Evolutionary conservation across 2,113 vertebrate genomes (phyloP).

Genomic region (Eira barbara): DNA sequence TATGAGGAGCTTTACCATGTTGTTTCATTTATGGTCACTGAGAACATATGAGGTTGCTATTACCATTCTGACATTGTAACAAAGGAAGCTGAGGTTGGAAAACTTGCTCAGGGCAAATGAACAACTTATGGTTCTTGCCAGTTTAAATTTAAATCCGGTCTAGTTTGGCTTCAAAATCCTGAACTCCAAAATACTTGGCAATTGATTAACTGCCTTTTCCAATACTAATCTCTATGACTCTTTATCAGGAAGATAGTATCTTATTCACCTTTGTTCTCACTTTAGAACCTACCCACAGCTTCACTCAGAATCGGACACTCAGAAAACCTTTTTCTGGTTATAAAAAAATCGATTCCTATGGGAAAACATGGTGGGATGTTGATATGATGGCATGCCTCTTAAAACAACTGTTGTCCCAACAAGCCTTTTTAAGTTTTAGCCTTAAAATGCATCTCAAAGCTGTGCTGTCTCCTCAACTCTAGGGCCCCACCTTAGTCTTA

Average conservation of each 20-base stretch:
- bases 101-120: neutral
- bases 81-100: neutral
- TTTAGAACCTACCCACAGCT: neutral
- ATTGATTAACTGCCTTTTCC: neutral
- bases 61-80: neutral
- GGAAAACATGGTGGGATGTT: neutral
- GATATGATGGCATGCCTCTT: neutral
- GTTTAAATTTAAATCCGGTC: neutral
- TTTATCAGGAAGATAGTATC: neutral
- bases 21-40: neutral
- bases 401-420: neutral
- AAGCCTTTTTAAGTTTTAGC: neutral
- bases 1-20: neutral
- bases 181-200: neutral
- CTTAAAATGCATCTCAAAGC: neutral
- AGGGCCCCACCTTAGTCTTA: neutral
- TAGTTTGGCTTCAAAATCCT: conserved; percentile 1
- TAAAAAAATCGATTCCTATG: neutral
- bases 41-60: neutral
- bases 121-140: neutral
- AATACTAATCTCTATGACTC: neutral
- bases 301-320: neutral
- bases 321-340: neutral
- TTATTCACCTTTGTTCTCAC: neutral
- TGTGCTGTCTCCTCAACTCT: neutral